phyloP scores from a whole-genome alignment of 2,888 invertebrate genomes.

The Operophtera brumata region DNA sequence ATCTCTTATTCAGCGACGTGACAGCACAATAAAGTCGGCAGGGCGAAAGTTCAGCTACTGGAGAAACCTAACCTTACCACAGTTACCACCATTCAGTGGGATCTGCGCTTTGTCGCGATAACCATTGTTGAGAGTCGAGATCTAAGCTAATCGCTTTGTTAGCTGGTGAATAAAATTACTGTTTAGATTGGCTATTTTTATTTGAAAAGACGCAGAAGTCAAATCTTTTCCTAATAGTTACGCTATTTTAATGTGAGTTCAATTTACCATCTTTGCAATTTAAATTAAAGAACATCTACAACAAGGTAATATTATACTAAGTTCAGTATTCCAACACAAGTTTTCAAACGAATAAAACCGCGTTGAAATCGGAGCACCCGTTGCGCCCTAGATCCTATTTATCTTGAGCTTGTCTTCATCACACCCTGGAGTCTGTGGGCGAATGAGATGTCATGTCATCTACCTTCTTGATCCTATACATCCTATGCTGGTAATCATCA shows the following conservation, averaged over 20 bases:
- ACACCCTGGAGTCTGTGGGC: too few species aligned
- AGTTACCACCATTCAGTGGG: slow-evolving; percentile 33
- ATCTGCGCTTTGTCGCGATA: slow-evolving; percentile 24
- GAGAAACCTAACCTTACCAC: slow-evolving; percentile 53
- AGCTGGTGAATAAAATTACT: slow-evolving; percentile 5
- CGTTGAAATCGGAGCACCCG: too few species aligned
- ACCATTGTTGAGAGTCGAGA: slow-evolving; percentile 16
- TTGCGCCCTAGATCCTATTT: too few species aligned
- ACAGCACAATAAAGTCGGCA: slow-evolving; percentile 50
- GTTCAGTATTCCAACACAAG: too few species aligned
- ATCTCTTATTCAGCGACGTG: slow-evolving; percentile 37
- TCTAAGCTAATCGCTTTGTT: slow-evolving; percentile 20
- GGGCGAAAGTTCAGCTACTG: slow-evolving; percentile 62
- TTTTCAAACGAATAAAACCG: too few species aligned
- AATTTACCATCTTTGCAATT: too few species aligned
- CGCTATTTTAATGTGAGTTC: background rate
- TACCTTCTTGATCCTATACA: too few species aligned
- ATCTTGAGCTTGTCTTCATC: too few species aligned
- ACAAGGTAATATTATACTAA: too few species aligned
- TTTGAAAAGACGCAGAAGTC: background rate
- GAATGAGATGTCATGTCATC: too few species aligned
- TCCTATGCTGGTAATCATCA: too few species aligned
- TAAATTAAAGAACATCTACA: too few species aligned
- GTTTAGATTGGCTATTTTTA: background rate
- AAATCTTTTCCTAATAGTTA: background rate